A percentile compares a stretch with the other conserved stretches of the same genome.
Conservation (phyloP, 2,113 vertebrate species). For the Hystrix brachyura region DNA sequence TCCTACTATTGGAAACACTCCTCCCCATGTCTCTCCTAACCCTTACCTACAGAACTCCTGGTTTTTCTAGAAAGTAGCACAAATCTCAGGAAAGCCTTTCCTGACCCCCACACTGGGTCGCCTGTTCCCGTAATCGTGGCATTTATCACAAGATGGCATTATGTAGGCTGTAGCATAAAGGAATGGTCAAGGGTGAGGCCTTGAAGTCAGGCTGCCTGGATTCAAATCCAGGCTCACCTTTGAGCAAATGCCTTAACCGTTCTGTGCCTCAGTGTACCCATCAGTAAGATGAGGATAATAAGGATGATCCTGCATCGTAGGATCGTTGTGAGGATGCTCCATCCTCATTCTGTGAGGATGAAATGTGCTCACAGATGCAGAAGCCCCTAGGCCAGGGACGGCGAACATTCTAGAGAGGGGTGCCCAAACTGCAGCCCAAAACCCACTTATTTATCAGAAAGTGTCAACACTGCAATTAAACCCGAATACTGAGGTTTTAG, state of each 20-base stretch:
- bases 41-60: background rate
- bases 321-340: background rate
- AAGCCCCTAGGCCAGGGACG: background rate
- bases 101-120: background rate
- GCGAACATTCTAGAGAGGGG: background rate
- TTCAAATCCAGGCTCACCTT: slow-evolving; percentile 19
- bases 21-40: background rate
- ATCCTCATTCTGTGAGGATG: background rate
- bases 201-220: background rate
- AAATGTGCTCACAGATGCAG: fast-evolving
- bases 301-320: fast-evolving
- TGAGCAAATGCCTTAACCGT: background rate
- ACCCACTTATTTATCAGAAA: background rate
- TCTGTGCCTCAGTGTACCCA: background rate
- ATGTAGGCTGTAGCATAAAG: background rate
- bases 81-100: background rate
- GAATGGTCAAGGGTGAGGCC: background rate
- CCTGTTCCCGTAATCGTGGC: background rate
- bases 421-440: background rate
- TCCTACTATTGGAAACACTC: background rate
- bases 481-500: background rate
- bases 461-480: background rate
- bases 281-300: background rate
- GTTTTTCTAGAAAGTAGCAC: background rate
- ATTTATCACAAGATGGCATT: background rate